Evolutionary conservation across 2,888 invertebrate genomes (phyloP).

Genomic region (Drosophila crucigera): DNA sequence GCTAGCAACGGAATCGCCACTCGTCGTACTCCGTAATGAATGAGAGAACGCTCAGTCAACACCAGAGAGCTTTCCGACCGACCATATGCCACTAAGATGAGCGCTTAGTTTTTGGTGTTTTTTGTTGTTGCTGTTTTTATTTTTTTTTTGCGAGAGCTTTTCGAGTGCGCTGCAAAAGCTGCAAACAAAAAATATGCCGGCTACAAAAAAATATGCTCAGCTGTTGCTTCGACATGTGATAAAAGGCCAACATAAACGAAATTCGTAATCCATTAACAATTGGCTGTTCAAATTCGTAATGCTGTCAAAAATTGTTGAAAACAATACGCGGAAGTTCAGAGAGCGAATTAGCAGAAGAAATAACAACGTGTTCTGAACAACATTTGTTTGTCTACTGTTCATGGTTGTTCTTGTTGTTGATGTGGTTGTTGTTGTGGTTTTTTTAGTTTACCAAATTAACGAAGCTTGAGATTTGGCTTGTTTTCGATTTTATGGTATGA

Average conservation of each 20-base stretch:
- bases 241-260: conserved; percentile 10
- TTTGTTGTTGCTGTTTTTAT: not conserved
- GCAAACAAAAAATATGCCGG: conserved; percentile 42
- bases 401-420: not conserved
- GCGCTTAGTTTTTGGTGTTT: conserved; percentile 1
- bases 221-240: conserved; percentile 47
- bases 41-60: conserved; percentile 18
- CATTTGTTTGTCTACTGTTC: conserved; percentile 25
- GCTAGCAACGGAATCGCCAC: conserved; percentile 28
- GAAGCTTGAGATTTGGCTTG: conserved; percentile 21
- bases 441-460: conserved; percentile 6
- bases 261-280: conserved; percentile 31
- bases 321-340: conserved; percentile 56
- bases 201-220: conserved; percentile 38
- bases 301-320: conserved; percentile 28
- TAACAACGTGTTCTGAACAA: conserved; percentile 24
- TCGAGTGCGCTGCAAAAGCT: conserved; percentile 9
- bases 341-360: conserved; percentile 16
- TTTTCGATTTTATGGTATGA: conserved; percentile 35
- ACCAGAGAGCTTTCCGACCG: conserved; percentile 38
- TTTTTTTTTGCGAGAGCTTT: conserved; percentile 59
- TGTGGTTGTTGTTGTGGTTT: conserved; percentile 6
- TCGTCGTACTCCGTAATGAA: conserved; percentile 6
- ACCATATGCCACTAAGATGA: conserved; percentile 2
- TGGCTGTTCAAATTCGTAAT: conserved; percentile 25